Base-by-base conservation (phyloP, 2,113 vertebrate species). In the Labeo catla region DNA sequence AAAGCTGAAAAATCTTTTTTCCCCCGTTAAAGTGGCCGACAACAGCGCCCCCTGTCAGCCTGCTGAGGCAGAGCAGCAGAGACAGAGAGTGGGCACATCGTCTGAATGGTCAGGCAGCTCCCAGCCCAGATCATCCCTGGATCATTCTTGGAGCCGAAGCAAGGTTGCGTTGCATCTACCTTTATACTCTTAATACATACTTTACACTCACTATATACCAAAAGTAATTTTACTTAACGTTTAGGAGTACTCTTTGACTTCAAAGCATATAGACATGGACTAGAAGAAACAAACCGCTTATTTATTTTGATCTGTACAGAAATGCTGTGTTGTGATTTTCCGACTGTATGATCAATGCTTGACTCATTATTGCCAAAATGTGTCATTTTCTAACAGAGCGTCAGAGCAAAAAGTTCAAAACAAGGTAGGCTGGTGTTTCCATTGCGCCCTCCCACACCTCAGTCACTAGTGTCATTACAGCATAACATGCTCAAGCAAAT, bases 81-180 rank as follows among this genome's bases (percentile, higher is more conserved):
- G 52, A 1, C 50, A 76, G 3, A 89, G 78, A 61, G 57, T 93
- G 0, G 93, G 93, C 1, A 21, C 74, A 3, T 95, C 93, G 0
- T 93, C 91, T 3, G 93, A 94, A 86, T 94, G 93, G 93, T 87
- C 91, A 0, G 92, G 93, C 34, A 91, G 82, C n/a, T 65, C 90
- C 47, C 93, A 93, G 73, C 70, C 92, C 4, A 94, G 84, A 50
- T 88, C 10, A 0, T 91, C 90, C 4, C 65, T 88, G 0, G 89
- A 94, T 4, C 81, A 47, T 16, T 85, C 36, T 10, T 91, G 47
- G 91, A 91, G 11, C 82, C 87, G 95, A 63, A 95, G 95, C 91
- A 95, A 94, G 93, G 95, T 95, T 83, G 88, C 0, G 0, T 68
- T 39, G 28, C 65, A 39, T 36, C 16, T 68, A 21, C 4, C 39